These are phyloP conservation scores for Trichechus manatus DNA, from an alignment of 2,113 vertebrate genomes.

Conservation along the genomic window DNA sequence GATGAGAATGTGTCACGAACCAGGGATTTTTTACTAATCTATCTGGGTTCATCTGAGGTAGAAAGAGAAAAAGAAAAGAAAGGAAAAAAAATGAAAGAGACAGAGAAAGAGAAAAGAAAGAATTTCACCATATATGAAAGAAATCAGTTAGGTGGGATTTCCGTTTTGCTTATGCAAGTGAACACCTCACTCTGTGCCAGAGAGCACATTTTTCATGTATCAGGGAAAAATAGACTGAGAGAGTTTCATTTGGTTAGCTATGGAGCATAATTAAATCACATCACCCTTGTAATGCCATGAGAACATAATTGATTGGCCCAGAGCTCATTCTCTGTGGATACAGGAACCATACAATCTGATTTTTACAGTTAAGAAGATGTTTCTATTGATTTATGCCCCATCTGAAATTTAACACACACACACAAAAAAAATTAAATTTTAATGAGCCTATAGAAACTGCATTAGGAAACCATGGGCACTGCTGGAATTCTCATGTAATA, in stretches of 20 bases:
- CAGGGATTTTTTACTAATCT: background rate
- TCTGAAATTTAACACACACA: no score
- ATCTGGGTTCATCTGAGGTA: background rate
- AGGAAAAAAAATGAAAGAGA: background rate
- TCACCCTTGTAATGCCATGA: background rate
- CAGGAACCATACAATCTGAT: background rate
- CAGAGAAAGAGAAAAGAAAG: background rate
- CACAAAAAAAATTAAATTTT: no score
- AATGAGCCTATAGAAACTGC: background rate
- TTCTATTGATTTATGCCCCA: no score
- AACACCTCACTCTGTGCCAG: background rate
- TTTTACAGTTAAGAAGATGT: no score
- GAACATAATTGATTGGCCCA: background rate
- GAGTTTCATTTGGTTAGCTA: background rate
- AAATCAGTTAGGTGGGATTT: background rate
- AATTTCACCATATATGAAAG: background rate
- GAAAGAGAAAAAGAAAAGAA: background rate
- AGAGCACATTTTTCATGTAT: background rate
- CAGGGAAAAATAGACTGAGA: background rate
- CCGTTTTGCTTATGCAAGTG: background rate
- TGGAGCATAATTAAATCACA: background rate
- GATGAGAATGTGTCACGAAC: background rate
- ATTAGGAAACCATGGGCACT: background rate
- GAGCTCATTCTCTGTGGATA: background rate
- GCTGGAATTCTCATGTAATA: background rate